Conservation (phyloP, 2,888 invertebrate species). For the Coelopa pilipes region DNA sequence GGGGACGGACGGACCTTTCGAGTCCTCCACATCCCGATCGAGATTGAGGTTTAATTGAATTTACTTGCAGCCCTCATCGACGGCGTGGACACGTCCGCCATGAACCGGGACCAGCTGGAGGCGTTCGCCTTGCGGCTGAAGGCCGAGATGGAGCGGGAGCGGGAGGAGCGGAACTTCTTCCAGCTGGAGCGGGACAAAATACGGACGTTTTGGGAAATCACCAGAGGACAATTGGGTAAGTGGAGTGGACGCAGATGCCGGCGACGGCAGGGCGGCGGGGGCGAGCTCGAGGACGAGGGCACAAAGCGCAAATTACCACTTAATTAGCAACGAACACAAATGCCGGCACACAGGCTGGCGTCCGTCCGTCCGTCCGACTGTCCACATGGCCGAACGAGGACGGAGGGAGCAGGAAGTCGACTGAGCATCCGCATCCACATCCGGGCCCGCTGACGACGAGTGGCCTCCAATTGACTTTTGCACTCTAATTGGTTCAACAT, state of each 20-base stretch:
- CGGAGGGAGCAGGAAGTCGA: background rate
- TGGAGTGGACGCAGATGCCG: conserved; percentile 15
- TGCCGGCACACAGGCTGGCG: conserved; percentile 1
- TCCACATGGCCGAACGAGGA: background rate
- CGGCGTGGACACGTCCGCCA: conserved; percentile 91
- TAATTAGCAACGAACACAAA: conserved; percentile 29
- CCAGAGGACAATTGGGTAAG: conserved; percentile 88
- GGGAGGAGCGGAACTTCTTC: conserved; percentile 95
- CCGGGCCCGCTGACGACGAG: background rate
- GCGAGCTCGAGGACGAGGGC: background rate
- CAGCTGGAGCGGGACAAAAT: conserved; percentile 95
- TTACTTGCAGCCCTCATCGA: conserved; percentile 75
- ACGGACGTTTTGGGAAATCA: conserved; percentile 95
- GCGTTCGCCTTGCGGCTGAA: conserved; percentile 86
- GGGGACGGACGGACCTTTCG: background rate
- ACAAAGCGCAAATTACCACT: conserved; percentile 21
- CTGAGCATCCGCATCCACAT: no score
- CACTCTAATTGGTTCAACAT: conserved; percentile 4
- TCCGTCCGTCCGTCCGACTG: background rate
- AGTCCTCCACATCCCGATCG: background rate
- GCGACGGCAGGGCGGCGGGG: background rate
- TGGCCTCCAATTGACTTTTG: conserved; percentile 15
- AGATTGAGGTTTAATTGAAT: background rate
- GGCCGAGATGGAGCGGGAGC: conserved; percentile 91
- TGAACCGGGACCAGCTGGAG: conserved; percentile 93